Conservation (phyloP, 2,113 vertebrate species). For the Phyllostomus hastatus region DNA sequence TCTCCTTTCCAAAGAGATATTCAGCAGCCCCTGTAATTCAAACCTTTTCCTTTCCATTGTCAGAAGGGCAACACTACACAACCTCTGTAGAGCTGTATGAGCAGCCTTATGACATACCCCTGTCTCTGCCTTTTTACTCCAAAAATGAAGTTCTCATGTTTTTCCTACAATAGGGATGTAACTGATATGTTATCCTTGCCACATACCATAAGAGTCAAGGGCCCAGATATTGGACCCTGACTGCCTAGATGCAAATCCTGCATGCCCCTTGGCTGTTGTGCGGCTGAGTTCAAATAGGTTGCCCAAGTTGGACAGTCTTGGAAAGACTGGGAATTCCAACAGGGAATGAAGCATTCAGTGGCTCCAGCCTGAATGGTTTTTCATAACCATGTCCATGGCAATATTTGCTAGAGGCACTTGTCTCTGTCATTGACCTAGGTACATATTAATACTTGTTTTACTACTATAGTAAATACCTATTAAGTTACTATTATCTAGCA, state of each 20-base stretch:
- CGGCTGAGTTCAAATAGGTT: neutral
- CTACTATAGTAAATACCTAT: neutral
- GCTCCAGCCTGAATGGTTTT: neutral
- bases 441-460: neutral
- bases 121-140: neutral
- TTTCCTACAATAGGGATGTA: neutral
- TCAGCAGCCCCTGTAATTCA: neutral
- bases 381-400: neutral
- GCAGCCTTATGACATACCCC: too few relatives aligned
- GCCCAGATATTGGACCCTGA: neutral
- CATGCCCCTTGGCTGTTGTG: neutral
- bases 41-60: neutral
- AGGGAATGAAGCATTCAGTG: neutral
- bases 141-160: neutral
- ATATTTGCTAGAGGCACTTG: neutral
- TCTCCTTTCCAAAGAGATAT: neutral
- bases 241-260: accelerated
- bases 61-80: neutral
- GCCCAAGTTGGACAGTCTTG: neutral
- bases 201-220: too few relatives aligned
- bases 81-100: neutral
- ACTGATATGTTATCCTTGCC: neutral
- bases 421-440: neutral
- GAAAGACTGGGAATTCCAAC: too few relatives aligned
- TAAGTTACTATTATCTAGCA: neutral